Conservation (phyloP, 2,888 invertebrate genomes). For the Ophioninae sp. region DNA sequence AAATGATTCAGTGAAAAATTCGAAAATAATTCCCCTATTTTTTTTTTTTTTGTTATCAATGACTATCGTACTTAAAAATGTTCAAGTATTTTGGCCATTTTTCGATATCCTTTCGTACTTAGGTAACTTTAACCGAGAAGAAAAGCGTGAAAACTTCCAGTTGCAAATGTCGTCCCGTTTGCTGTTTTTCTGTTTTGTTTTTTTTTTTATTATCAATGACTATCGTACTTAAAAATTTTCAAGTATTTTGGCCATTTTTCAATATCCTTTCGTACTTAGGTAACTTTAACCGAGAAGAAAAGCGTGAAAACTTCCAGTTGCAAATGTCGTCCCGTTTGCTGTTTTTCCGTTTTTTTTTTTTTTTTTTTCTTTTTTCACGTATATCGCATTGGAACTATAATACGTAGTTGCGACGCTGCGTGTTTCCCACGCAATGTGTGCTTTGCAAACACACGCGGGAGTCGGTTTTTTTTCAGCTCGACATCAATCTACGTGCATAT, state of each 20-base stretch:
- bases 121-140: background rate
- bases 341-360: no score
- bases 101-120: no score
- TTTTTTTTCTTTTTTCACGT: background rate
- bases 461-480: constrained; percentile 24
- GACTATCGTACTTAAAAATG: no score
- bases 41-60: no score
- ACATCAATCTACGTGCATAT: constrained; percentile 37
- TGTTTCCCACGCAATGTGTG: constrained; percentile 50
- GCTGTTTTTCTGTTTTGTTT: no score
- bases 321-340: background rate
- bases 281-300: background rate
- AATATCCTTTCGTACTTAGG: no score
- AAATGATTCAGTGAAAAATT: no score
- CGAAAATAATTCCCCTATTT: no score
- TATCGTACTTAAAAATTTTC: no score
- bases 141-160: background rate
- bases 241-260: no score
- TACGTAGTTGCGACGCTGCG: constrained; percentile 29
- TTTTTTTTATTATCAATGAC: no score
- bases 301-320: background rate
- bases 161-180: background rate
- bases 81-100: no score
- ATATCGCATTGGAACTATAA: constrained; percentile 34
- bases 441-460: constrained; percentile 10